These are phyloP conservation scores for Rallus crepitans DNA, from an alignment of 2,797 vertebrate species.

Conservation along the genomic window DNA sequence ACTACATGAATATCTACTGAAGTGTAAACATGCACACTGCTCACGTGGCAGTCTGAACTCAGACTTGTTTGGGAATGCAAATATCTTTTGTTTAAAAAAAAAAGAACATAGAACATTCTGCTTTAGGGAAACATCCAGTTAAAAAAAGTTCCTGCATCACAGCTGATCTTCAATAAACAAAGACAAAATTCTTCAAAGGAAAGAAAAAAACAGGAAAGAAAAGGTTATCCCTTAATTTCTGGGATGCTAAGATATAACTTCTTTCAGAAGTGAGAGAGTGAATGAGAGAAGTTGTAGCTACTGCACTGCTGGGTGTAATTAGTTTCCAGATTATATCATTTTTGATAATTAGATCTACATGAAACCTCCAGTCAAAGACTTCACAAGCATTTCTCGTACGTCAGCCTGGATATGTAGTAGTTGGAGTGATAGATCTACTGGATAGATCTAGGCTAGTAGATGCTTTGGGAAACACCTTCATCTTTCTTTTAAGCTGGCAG, in stretches of 20 bases:
- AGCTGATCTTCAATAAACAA: conserved; percentile 71
- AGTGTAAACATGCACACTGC: conserved; percentile 74
- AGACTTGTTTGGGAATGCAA: conserved; percentile 78
- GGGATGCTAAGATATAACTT: conserved; percentile 30
- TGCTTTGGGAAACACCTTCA: conserved; percentile 76
- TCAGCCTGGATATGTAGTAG: background rate
- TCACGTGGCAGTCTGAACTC: conserved; percentile 72
- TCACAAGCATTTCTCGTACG: background rate
- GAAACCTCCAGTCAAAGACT: conserved; percentile 62
- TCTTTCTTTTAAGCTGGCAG: conserved; percentile 86
- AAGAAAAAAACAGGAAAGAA: conserved; percentile 14
- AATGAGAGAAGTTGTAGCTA: conserved; percentile 36
- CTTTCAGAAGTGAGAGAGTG: conserved; percentile 43
- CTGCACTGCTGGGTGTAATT: conserved; percentile 69
- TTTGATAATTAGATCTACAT: conserved; percentile 70
- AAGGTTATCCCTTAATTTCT: conserved; percentile 22
- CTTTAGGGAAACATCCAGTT: conserved; percentile 69
- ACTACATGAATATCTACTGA: conserved; percentile 75
- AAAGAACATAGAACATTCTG: background rate
- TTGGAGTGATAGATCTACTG: conserved; percentile 40
- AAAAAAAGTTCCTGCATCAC: conserved; percentile 72
- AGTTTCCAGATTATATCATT: conserved; percentile 70
- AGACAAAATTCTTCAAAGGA: conserved; percentile 60
- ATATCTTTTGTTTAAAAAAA: conserved; percentile 74
- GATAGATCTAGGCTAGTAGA: conserved; percentile 41